A percentile compares a stretch with the other conserved stretches of the same genome.
These are phyloP conservation scores for Triplophysa siluroides DNA, from an alignment of 2,113 vertebrate genomes.

Conservation along the genomic window DNA sequence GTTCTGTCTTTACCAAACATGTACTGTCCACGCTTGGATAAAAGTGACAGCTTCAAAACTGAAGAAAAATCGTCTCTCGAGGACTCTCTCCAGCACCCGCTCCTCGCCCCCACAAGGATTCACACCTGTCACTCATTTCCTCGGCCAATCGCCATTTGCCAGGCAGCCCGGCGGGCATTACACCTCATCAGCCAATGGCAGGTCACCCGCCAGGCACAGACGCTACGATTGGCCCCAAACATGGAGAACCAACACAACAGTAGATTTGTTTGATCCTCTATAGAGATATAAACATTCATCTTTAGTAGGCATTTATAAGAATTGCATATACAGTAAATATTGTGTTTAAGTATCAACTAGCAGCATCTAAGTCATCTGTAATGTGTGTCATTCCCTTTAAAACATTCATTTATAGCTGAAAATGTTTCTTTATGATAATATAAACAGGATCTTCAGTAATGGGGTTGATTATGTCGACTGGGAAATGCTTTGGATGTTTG, in stretches of 20 bases:
- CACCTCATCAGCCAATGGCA: slow-evolving; percentile 28
- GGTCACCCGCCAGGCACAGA: slow-evolving; percentile 8
- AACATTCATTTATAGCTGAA: not conserved
- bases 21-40: not conserved
- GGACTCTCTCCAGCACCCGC: slow-evolving; percentile 10
- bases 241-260: not conserved
- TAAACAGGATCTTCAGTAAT: slow-evolving; percentile 5
- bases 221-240: slow-evolving; percentile 9
- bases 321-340: slow-evolving; percentile 1
- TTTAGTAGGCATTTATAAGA: slow-evolving; percentile 9
- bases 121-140: slow-evolving; percentile 19
- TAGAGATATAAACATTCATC: not conserved
- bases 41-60: not conserved
- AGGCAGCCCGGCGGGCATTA: slow-evolving; percentile 20
- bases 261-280: slow-evolving; percentile 17
- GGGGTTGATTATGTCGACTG: not conserved
- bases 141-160: slow-evolving; percentile 36
- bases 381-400: slow-evolving; percentile 15
- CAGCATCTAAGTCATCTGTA: not conserved
- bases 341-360: not conserved
- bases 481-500: slow-evolving; percentile 21
- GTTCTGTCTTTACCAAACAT: not conserved
- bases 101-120: not conserved
- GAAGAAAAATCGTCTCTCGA: not conserved
- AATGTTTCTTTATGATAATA: not conserved